phyloP scores from a whole-genome alignment of 2,888 invertebrate species.

The Clunio marinus region DNA sequence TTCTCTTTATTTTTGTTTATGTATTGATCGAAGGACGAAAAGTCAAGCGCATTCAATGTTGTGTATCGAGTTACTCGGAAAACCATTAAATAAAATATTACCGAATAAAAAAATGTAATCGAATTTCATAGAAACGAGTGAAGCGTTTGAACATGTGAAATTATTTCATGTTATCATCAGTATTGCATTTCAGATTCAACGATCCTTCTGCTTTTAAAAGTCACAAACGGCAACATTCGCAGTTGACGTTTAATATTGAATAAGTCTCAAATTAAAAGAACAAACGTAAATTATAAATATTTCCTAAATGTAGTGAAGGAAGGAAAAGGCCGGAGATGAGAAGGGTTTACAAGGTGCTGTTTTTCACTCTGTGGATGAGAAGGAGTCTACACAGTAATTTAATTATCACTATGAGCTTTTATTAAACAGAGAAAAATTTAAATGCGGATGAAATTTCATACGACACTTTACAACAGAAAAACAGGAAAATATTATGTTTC shows the following conservation, averaged over 20 bases:
- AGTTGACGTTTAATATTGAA: no score
- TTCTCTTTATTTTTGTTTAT: no score
- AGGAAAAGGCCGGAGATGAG: no score
- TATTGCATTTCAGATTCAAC: neutral
- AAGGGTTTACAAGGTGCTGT: neutral
- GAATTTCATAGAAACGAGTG: neutral
- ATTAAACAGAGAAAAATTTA: neutral
- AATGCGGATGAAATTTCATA: conserved; percentile 6
- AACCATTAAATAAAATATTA: neutral
- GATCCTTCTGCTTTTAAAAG: no score
- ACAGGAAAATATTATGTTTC: conserved; percentile 28
- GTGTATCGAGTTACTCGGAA: conserved; percentile 19
- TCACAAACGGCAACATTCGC: no score
- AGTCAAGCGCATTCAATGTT: neutral
- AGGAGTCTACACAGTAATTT: conserved; percentile 11
- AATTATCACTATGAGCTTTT: conserved; percentile 23
- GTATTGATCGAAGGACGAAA: neutral
- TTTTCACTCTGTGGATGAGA: neutral
- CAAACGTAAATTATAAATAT: no score
- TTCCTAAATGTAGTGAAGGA: no score
- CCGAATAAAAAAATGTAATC: neutral
- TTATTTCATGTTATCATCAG: conserved; percentile 1
- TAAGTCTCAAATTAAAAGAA: no score
- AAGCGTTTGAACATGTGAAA: conserved; percentile 16
- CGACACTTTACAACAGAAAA: neutral